Evolutionary conservation across 2,888 invertebrate genomes (phyloP), one percentile per base, ranked within the genome.

Genomic region (Crocallis elinguaria): DNA sequence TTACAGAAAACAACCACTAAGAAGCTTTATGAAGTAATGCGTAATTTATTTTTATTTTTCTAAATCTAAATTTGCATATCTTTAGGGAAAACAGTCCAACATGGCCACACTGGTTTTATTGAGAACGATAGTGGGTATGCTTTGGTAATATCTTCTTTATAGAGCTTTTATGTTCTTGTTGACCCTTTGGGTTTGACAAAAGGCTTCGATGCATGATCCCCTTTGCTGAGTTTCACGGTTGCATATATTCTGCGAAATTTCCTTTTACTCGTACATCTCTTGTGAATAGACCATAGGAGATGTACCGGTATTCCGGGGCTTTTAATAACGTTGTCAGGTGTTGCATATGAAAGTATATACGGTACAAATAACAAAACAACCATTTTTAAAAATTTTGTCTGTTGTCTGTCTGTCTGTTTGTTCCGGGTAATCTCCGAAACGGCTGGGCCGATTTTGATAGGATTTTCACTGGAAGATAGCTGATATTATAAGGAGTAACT

Each of bases 81-180:
- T 33, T 17, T 21, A 23, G 12, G 21, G 48, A 21, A 38, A 33
- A n/a, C 9, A 5, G 6, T 0, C 8, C 0, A 16, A 13, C 6
- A 12, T 49, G 43, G 46, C 32, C 38, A 32, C 38, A 42, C 35
- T 23, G 43, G 44, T 57, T 62, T 64, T 54, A 62, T 63, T 55
- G 60, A 56, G 55, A 50, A 33, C 43, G 54, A 55, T 64, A 52
- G 52, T 54, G 50, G 56, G 49, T 53, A 38, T 41, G 39, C 43
- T 54, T 53, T 27, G 25, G 53, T 44, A 48, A 54, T 44, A 56
- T 48, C 50, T 33, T 54, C 48, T 45, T 56, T 52, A 58, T 43
- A 54, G 42, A 43, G 37, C 48, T 49, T 57, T 55, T 49, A 49
- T 49, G 38, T 49, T 32, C 48, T 36, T 53, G 51, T 49, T 53